Evolutionary conservation across 2,113 vertebrate genomes (phyloP).

Genomic region (Phyllostomus discolor): DNA sequence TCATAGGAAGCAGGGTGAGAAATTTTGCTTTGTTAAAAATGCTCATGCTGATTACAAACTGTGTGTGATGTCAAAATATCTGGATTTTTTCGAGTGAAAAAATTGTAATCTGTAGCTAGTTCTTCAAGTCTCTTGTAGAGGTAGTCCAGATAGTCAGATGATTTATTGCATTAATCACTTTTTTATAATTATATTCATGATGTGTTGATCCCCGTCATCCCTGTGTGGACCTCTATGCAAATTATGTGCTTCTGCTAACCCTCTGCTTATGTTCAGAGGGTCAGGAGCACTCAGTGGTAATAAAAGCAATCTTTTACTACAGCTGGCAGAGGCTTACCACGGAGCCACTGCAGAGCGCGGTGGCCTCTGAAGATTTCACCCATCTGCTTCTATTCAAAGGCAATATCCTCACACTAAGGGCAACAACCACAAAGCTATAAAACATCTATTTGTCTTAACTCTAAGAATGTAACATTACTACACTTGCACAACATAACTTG

Average conservation of each 20-base stretch:
- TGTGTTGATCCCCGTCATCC: slow-evolving; percentile 17
- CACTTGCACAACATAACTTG: neutral
- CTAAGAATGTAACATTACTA: slow-evolving; percentile 41
- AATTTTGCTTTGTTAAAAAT: neutral
- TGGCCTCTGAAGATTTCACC: slow-evolving; percentile 64
- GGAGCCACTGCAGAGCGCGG: neutral
- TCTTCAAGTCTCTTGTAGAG: neutral
- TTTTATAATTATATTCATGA: slow-evolving; percentile 13
- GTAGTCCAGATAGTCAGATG: slow-evolving; percentile 30
- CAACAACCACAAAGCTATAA: slow-evolving; percentile 34
- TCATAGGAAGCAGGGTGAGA: neutral
- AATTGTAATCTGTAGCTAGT: neutral
- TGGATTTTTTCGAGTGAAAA: neutral
- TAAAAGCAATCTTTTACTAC: slow-evolving; percentile 62
- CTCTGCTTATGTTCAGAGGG: slow-evolving; percentile 57
- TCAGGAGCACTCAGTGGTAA: slow-evolving; percentile 46
- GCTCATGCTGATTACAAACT: neutral
- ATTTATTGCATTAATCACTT: slow-evolving; percentile 18
- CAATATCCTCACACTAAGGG: slow-evolving; percentile 31
- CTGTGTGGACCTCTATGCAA: neutral
- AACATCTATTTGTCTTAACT: slow-evolving; percentile 44
- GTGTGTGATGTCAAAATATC: neutral
- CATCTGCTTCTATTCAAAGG: slow-evolving; percentile 69
- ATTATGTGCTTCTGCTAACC: neutral
- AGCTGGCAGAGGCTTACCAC: slow-evolving; percentile 60